A percentile compares a stretch with the other conserved stretches of the same genome.
phyloP scores from a whole-genome alignment of 2,888 invertebrate genomes.

The Yponomeuta sedellus region DNA sequence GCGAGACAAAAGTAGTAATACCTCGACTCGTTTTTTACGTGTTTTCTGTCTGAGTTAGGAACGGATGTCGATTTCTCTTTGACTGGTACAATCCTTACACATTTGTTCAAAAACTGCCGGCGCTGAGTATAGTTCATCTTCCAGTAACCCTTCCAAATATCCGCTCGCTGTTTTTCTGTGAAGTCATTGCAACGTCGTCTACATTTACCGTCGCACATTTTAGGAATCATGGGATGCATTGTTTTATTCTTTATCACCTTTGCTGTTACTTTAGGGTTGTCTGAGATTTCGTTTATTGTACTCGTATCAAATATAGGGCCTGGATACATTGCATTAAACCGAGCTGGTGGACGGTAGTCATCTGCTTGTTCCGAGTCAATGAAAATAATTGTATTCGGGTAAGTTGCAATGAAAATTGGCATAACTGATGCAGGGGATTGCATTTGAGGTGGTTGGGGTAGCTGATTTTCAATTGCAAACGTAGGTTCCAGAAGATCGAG shows the following conservation, averaged over 20 bases:
- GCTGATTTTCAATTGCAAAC: too few species aligned
- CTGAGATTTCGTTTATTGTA: slow-evolving; percentile 19
- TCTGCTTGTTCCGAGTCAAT: slow-evolving; percentile 20
- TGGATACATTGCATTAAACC: slow-evolving; percentile 21
- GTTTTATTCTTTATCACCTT: slow-evolving; percentile 21
- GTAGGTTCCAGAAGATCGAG: too few species aligned
- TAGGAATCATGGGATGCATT: slow-evolving; percentile 20
- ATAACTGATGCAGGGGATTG: background rate
- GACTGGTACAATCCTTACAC: slow-evolving; percentile 15
- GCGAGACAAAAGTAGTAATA: slow-evolving; percentile 18
- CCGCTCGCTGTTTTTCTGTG: slow-evolving; percentile 19
- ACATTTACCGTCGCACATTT: slow-evolving; percentile 17
- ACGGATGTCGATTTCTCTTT: slow-evolving; percentile 20
- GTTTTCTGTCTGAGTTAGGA: slow-evolving; percentile 14
- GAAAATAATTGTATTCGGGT: slow-evolving; percentile 18
- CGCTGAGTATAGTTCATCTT: slow-evolving; percentile 21
- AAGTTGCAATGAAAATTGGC: slow-evolving; percentile 9
- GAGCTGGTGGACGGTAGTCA: slow-evolving; percentile 20
- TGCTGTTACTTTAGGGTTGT: slow-evolving; percentile 21
- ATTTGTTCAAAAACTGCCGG: slow-evolving; percentile 21
- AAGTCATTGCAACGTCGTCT: slow-evolving; percentile 19
- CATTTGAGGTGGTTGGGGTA: too few species aligned
- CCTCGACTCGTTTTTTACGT: slow-evolving; percentile 19
- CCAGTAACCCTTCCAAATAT: slow-evolving; percentile 22
- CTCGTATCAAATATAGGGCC: slow-evolving; percentile 20